phyloP scores from a whole-genome alignment of 2,888 invertebrate species.

The Mongoloraphidia duomilia region DNA sequence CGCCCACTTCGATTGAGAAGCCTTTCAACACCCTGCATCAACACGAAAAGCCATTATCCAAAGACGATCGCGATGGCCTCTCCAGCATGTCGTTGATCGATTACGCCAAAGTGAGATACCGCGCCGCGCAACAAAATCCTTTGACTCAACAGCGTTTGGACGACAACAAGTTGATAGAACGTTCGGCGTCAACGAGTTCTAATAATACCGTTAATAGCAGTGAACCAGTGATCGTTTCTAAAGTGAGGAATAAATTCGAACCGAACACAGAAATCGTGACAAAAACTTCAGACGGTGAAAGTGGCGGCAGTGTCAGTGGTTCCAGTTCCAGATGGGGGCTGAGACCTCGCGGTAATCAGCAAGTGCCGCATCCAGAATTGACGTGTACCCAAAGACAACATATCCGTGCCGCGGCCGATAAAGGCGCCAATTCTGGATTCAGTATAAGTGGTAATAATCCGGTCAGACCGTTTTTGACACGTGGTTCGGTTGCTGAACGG shows the following conservation, averaged over 20 bases:
- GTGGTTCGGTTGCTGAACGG: constrained; percentile 81
- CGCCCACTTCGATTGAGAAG: no score
- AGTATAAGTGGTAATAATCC: constrained; percentile 35
- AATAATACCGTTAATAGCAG: constrained; percentile 6
- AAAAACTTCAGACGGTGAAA: constrained; percentile 16
- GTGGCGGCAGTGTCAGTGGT: constrained; percentile 26
- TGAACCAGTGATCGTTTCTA: constrained; percentile 15
- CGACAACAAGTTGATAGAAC: constrained; percentile 24
- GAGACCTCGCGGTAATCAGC: constrained; percentile 17
- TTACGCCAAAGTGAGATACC: constrained; percentile 50
- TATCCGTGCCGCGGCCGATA: constrained; percentile 23
- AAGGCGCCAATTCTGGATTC: constrained; percentile 17
- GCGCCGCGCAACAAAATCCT: constrained; percentile 36
- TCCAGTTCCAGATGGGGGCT: constrained; percentile 24
- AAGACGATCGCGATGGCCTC: constrained; percentile 23
- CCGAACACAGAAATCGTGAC: constrained; percentile 11
- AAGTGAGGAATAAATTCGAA: constrained; percentile 21
- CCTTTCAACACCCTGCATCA: no score
- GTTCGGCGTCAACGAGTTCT: constrained; percentile 3
- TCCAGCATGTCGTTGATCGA: constrained; percentile 40
- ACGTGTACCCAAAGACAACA: constrained; percentile 45
- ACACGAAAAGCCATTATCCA: constrained; percentile 17
- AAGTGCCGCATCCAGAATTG: constrained; percentile 52
- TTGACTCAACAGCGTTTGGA: constrained; percentile 30
- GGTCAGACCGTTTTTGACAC: constrained; percentile 69